Evolutionary conservation across 1,140 invertebrate species (phyloP), one percentile per base, ranked within the genome.

Genomic region (Microplitis demolitor): DNA sequence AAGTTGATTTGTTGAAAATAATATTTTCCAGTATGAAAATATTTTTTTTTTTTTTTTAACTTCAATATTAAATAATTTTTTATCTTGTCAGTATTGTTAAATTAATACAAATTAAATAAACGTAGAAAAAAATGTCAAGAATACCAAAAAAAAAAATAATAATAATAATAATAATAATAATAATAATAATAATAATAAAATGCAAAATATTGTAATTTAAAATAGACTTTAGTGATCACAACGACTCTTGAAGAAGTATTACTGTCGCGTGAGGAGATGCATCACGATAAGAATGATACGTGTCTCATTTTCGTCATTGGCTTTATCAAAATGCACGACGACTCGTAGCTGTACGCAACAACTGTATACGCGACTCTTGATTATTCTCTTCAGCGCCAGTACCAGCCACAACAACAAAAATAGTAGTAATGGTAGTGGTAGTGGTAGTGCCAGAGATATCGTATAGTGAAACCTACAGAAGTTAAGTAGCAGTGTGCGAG

Each of bases 301-400:
- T 82, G 81, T 82, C 81, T 75, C 80, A 80, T 82, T 82, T 79
- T 79, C 77, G 80, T 79, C 78, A 53, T 76, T 72, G 79, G 73
- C 69, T 76, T 71, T 75, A 82, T 81, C 78, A 78, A 79, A 81
- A 81, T 81, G 79, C 78, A 70, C 76, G 76, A 78, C 76, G 76
- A 37, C 58, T 61, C 24, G 16, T 24, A 51, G 69, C 68, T 33
- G 24, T 33, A 24, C n/a, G 16, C 53, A 56, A 56, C 39, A 45
- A 50, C 54, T 53, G 45, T 50, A 53, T 51, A 35, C 71, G 71
- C 54, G 34, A 66, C 58, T 64, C 62, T 51, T 50, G 8, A 45
- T 45, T 45, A 45, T 39, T 24, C 16, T 66, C 64, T 50, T 24
- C 5, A 51, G 14, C 11, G 39, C 0, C 33, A 51, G 39, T 16